Base-by-base conservation (phyloP, 2,113 vertebrate species). In the Beaufortia kweichowensis region DNA sequence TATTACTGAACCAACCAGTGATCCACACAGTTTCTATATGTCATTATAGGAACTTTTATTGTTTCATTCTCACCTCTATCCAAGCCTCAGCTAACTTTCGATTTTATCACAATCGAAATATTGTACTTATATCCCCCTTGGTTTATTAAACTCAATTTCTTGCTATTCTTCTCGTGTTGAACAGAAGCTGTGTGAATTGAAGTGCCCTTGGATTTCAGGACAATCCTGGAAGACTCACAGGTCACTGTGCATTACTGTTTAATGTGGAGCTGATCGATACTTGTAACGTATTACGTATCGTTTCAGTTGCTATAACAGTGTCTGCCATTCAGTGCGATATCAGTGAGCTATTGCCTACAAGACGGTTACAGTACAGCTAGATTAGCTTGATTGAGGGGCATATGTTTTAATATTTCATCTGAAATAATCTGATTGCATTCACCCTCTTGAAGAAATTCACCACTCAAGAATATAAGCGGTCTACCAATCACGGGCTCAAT, bases 191-290 rank as follows among this genome's bases (percentile, higher is more conserved):
- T 57, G 12, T 70, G 21, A 71, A 39, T 21, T 6, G 28, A 48
- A 61, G 65, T 80, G 78, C 23, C 56, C 31, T 63, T 67, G 29
- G 61, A 35, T 69, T 56, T 21, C 71, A 66, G 46, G 29, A 43
- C 14, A 33, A 41, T 8, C 33, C 63, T 41, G 3, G 7, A 72
- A 29, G 26, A 70, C 55, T 56, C 72, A 69, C 23, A 64, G 76
- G 50, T 55, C 33, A 53, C 48, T 56, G 29, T 67, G 24, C 78
- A 50, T 33, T 17, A 14, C 63, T 43, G 26, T 31, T 59, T 59
- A 48, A 68, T 50, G 11, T 28, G 12, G n/a, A 12, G 9, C 31
- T 12, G 39, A 69, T 60, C 26, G 31, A 61, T 69, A 69, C 2
- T 19, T 57, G 59, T 46, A 3, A 9, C 11, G 63, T 21, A 59